These are phyloP conservation scores for Erebia ligea DNA, from an alignment of 2,888 invertebrate genomes.

Conservation along the genomic window DNA sequence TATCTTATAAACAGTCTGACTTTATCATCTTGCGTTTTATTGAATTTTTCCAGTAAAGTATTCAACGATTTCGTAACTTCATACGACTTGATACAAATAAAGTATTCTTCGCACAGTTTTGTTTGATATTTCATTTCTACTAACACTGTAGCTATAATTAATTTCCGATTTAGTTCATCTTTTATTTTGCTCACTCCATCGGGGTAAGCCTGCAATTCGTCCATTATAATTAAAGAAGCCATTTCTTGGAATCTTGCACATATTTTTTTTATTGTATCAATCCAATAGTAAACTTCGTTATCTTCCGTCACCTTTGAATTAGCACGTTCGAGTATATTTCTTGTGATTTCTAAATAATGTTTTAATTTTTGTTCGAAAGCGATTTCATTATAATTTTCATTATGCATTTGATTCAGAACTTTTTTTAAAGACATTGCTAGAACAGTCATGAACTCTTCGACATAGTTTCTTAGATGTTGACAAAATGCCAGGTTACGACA, in stretches of 20 bases:
- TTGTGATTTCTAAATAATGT: slow-evolving; percentile 48
- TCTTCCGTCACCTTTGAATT: slow-evolving; percentile 48
- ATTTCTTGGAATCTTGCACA: slow-evolving; percentile 58
- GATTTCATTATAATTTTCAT: slow-evolving; percentile 34
- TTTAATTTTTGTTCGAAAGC: slow-evolving; percentile 45
- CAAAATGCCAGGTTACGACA: slow-evolving; percentile 60
- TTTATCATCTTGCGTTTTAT: slow-evolving; percentile 47
- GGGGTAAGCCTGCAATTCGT: slow-evolving; percentile 46
- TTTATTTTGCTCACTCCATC: slow-evolving; percentile 44
- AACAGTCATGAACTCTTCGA: slow-evolving; percentile 58
- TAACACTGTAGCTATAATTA: slow-evolving; percentile 50
- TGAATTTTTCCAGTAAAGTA: slow-evolving; percentile 50
- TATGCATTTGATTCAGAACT: slow-evolving; percentile 44
- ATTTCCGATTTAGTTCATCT: slow-evolving; percentile 39
- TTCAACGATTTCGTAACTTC: slow-evolving; percentile 57
- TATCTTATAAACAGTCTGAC: slow-evolving; percentile 50
- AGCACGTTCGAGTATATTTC: slow-evolving; percentile 49
- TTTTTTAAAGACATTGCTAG: slow-evolving; percentile 54
- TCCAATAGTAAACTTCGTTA: slow-evolving; percentile 53
- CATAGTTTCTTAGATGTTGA: slow-evolving; percentile 47
- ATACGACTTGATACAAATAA: slow-evolving; percentile 53
- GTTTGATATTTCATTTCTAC: slow-evolving; percentile 57
- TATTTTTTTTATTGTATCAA: slow-evolving; percentile 59
- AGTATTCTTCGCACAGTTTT: slow-evolving; percentile 55
- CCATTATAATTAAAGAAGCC: slow-evolving; percentile 46